phyloP scores from a whole-genome alignment of 2,888 invertebrate genomes.

The Polydrusus pterygomalis region DNA sequence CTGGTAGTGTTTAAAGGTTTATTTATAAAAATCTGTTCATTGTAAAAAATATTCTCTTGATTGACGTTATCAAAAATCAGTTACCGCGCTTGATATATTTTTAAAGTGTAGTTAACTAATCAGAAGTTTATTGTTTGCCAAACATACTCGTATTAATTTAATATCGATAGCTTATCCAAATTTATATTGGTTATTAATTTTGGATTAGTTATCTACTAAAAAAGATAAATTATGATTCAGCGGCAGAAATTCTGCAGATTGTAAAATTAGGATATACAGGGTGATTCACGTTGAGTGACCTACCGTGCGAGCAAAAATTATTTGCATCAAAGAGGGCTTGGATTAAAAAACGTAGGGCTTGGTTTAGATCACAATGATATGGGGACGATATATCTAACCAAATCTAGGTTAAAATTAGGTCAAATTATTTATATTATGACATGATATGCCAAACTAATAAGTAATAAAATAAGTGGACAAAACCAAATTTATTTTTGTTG shows the following conservation, averaged over 20 bases:
- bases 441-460: too few species aligned
- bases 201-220: neutral
- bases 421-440: too few species aligned
- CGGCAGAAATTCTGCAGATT: neutral
- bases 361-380: too few species aligned
- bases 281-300: too few species aligned
- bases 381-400: too few species aligned
- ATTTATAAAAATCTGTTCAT: neutral
- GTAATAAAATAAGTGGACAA: too few species aligned
- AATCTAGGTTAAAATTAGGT: too few species aligned
- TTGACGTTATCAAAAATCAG: slow-evolving; percentile 19
- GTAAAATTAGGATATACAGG: too few species aligned
- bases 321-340: too few species aligned
- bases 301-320: too few species aligned
- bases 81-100: neutral
- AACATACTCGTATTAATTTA: slow-evolving; percentile 6
- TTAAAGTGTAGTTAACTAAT: slow-evolving; percentile 11
- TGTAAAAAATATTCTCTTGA: neutral
- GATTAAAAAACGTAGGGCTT: too few species aligned
- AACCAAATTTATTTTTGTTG: too few species aligned
- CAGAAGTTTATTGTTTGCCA: neutral
- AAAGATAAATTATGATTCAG: neutral
- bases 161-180: slow-evolving; percentile 13
- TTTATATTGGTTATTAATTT: slow-evolving; percentile 5
- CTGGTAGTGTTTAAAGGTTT: neutral